Conservation (phyloP, 2,113 vertebrate genomes). For the Sterrhoptilus dennistouni region DNA sequence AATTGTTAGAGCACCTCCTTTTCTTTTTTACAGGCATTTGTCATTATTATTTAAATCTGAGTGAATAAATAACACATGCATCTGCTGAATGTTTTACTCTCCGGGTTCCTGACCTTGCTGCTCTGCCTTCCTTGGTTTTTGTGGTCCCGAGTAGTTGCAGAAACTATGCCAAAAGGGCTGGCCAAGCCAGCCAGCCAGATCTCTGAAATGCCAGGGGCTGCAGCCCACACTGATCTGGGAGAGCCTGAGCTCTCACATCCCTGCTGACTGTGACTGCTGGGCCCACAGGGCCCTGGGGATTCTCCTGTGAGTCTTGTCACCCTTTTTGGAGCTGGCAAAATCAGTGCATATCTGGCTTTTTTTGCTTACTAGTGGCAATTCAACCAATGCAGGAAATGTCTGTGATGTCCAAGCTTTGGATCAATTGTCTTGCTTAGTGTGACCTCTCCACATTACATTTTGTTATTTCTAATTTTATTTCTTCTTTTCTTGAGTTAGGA, state of each 20-base stretch:
- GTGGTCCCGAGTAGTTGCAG: not conserved
- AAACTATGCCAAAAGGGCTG: not conserved
- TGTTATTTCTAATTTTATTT: not conserved
- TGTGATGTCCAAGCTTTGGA: not conserved
- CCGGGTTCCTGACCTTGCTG: not conserved
- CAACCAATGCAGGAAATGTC: not conserved
- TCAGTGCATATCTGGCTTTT: not conserved
- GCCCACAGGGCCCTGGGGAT: no score
- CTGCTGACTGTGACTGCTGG: fast-evolving
- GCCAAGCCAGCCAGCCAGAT: not conserved
- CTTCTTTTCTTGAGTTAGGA: not conserved
- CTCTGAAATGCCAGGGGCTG: not conserved
- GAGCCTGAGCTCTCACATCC: not conserved
- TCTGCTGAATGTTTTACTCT: not conserved
- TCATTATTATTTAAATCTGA: not conserved
- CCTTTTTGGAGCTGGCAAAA: not conserved
- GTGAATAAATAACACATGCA: not conserved
- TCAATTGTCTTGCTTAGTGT: not conserved
- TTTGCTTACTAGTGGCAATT: not conserved
- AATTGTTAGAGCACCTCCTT: not conserved
- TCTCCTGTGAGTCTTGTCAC: not conserved
- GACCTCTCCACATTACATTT: not conserved
- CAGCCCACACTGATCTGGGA: not conserved
- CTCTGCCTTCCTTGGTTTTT: not conserved
- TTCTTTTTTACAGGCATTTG: not conserved